Conservation (phyloP, 2,888 invertebrate genomes). For the Pseudococcus viburni region DNA sequence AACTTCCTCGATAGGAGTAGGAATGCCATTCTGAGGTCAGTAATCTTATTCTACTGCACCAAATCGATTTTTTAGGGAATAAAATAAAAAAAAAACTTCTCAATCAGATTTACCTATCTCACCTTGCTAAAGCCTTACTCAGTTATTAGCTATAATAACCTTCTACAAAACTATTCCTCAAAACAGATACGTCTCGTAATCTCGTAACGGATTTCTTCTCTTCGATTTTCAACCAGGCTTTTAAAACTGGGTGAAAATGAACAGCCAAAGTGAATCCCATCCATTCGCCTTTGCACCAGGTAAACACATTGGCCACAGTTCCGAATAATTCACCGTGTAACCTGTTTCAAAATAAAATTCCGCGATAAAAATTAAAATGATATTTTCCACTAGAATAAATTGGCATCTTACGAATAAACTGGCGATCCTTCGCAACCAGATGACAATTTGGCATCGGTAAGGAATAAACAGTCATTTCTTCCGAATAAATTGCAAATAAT, state of each 20-base stretch:
- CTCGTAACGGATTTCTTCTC: not conserved
- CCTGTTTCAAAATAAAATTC: not conserved
- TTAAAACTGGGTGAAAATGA: conserved; percentile 39
- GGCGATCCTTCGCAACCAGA: conserved; percentile 61
- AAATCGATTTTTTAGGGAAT: too few species aligned
- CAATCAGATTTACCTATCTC: too few species aligned
- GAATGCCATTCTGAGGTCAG: too few species aligned
- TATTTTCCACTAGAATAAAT: not conserved
- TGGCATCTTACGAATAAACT: conserved; percentile 57
- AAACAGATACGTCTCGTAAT: not conserved
- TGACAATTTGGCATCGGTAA: conserved; percentile 57
- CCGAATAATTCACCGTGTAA: conserved; percentile 23
- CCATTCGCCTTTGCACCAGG: conserved; percentile 63
- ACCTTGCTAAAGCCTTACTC: too few species aligned
- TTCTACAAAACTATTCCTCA: not conserved
- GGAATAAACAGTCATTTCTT: conserved; percentile 52
- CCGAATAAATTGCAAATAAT: conserved; percentile 60
- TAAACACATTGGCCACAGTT: conserved; percentile 48
- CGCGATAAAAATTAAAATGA: not conserved
- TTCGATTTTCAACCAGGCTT: conserved; percentile 51
- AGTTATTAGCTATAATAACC: not conserved
- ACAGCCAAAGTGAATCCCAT: conserved; percentile 59
- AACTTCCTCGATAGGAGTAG: too few species aligned
- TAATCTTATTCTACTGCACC: too few species aligned
- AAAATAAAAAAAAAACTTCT: too few species aligned